Evolutionary conservation across 2,888 invertebrate genomes (phyloP), one percentile per base, ranked within the genome.

Genomic region (Plutella xylostella): DNA sequence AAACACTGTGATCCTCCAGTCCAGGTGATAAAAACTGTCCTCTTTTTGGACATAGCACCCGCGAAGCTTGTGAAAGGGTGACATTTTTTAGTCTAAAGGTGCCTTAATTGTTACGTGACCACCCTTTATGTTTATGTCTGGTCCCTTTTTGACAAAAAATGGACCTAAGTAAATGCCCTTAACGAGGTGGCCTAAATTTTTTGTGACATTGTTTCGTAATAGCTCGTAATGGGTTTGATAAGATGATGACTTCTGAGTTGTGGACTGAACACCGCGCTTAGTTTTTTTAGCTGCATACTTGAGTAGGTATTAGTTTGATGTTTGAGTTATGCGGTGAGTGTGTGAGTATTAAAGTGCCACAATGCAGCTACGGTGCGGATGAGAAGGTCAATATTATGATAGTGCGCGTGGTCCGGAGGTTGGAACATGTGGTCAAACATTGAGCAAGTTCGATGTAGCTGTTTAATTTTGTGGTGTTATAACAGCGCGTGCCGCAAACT

Each of bases 351-450:
- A 67, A 68, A 76, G 69, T 63, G 62, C 68, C 60, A 72, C 71
- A 74, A 65, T 71, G 69, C 66, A 67, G 63, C 64, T 60, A 64
- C 68, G 58, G 68, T 70, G 76, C 63, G 72, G 70, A 74, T 77
- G 70, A 77, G 77, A 76, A 76, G 64, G 72, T 79, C 76, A 82
- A 83, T 83, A 82, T 83, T 82, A 69, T 83, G 78, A 76, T 80
- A 77, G 75, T 55, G 60, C 75, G 73, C 72, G 74, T 72, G 78
- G 69, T 71, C 53, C 55, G 63, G 60, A 65, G 63, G 60, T 71
- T 61, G 68, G 67, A 73, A 78, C 79, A 79, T 78, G 72, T 78
- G 82, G 72, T 73, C 70, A 80, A 80, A 82, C 67, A 79, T 83
- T 83, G 74, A 71, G 82, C 76, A 80, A 80, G 60, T 56, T 56